Evolutionary conservation across 1,140 invertebrate species (phyloP).

Genomic region (Wasmannia auropunctata): DNA sequence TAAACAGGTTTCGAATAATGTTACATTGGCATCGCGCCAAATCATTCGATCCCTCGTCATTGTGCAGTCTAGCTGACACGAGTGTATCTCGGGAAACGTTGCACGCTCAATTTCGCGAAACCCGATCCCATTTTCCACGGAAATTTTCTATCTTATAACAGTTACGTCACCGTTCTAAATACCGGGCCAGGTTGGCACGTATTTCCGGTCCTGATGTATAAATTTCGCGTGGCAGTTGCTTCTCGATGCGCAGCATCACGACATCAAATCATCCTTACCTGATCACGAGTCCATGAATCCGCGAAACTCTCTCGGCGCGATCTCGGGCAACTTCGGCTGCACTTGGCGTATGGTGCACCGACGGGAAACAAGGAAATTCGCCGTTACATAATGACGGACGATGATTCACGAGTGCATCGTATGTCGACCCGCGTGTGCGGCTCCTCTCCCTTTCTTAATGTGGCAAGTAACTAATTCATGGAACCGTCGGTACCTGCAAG

Average conservation of each 20-base stretch:
- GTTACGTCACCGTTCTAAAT: constrained; percentile 44
- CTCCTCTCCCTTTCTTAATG: constrained; percentile 21
- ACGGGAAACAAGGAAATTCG: constrained; percentile 45
- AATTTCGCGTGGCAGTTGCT: neutral
- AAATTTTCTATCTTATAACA: constrained; percentile 29
- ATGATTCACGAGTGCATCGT: constrained; percentile 52
- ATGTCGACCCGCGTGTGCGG: constrained; percentile 10
- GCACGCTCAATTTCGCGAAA: constrained; percentile 17
- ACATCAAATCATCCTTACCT: constrained; percentile 34
- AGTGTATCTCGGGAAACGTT: neutral
- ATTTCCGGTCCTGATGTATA: constrained; percentile 61
- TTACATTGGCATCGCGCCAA: neutral
- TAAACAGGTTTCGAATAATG: neutral
- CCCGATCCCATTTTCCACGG: neutral
- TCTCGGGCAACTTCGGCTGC: constrained; percentile 32
- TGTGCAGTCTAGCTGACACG: neutral
- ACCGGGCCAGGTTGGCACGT: constrained; percentile 54
- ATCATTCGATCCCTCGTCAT: neutral
- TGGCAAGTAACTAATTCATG: constrained; percentile 39
- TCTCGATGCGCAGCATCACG: neutral
- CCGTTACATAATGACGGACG: constrained; percentile 55
- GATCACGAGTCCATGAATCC: constrained; percentile 35
- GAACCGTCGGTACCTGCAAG: constrained; percentile 20
- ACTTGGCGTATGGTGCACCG: neutral
- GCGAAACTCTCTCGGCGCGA: constrained; percentile 3